These are phyloP conservation scores for Dipus sagitta DNA, from an alignment of 2,797 vertebrate species.

Conservation along the genomic window DNA sequence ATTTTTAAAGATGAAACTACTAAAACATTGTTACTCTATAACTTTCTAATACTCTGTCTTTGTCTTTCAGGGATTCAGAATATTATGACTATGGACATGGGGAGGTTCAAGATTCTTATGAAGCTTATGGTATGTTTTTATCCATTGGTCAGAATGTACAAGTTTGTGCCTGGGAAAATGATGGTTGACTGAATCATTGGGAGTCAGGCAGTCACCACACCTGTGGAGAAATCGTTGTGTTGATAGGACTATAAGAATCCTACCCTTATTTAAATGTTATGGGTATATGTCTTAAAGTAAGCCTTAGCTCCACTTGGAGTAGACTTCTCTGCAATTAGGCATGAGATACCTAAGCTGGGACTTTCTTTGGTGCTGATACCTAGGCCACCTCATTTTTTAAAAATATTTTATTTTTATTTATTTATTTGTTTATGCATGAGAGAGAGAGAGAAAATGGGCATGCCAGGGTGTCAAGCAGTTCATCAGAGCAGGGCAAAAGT, in stretches of 20 bases:
- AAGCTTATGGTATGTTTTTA: conserved; percentile 94
- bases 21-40: conserved; percentile 12
- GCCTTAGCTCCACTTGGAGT: not conserved
- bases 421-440: not conserved
- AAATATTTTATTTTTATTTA: no score
- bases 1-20: conserved; percentile 10
- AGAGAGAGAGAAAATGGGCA: no score
- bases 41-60: conserved; percentile 60
- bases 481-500: not conserved
- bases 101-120: conserved; percentile 95
- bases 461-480: not conserved
- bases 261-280: not conserved
- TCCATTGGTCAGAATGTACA: conserved; percentile 61
- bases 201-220: not conserved
- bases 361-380: conserved; percentile 30
- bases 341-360: not conserved
- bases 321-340: not conserved
- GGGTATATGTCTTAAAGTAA: not conserved
- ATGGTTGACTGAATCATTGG: not conserved
- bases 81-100: conserved; percentile 99
- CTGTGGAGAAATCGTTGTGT: not conserved
- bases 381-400: no score
- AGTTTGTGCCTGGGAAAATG: conserved; percentile 39
- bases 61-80: conserved; percentile 94
- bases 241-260: not conserved